These are phyloP conservation scores for Falcaria lacertinaria DNA, from an alignment of 2,888 invertebrate genomes.

Conservation along the genomic window DNA sequence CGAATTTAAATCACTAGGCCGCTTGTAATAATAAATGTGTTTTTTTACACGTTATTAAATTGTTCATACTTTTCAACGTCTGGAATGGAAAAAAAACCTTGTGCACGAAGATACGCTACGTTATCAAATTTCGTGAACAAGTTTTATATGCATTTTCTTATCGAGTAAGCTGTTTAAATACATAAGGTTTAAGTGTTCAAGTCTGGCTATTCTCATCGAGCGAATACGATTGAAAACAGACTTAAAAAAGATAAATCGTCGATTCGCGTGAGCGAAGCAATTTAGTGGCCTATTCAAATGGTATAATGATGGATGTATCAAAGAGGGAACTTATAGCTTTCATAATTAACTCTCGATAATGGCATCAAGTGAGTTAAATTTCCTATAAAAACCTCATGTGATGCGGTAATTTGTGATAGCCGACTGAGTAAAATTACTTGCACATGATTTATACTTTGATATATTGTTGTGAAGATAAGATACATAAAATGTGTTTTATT, in stretches of 20 bases:
- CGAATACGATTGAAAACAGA: conserved; percentile 30
- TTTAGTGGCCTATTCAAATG: conserved; percentile 49
- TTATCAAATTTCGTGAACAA: too few species aligned
- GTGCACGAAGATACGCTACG: too few species aligned
- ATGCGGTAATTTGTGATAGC: not conserved
- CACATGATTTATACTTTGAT: not conserved
- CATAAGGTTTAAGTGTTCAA: not conserved
- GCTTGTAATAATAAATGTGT: too few species aligned
- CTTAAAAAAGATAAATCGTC: conserved; percentile 43
- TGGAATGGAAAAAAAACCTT: too few species aligned
- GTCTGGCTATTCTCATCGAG: conserved; percentile 23
- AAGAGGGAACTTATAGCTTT: conserved; percentile 13
- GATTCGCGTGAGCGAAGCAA: conserved; percentile 55
- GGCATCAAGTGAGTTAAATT: conserved; percentile 7
- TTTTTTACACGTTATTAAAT: too few species aligned
- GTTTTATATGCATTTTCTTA: too few species aligned
- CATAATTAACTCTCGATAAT: conserved; percentile 5
- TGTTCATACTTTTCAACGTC: too few species aligned
- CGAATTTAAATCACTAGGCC: too few species aligned
- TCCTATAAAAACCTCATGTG: conserved; percentile 10
- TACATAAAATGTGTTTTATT: too few species aligned
- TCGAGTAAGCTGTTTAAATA: not conserved
- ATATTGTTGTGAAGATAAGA: too few species aligned
- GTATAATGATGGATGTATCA: conserved; percentile 44
- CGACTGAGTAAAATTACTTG: not conserved